These are phyloP conservation scores for Micromussa lordhowensis DNA, from an alignment of 92 coral and sea anemone genomes.

Conservation along the genomic window DNA sequence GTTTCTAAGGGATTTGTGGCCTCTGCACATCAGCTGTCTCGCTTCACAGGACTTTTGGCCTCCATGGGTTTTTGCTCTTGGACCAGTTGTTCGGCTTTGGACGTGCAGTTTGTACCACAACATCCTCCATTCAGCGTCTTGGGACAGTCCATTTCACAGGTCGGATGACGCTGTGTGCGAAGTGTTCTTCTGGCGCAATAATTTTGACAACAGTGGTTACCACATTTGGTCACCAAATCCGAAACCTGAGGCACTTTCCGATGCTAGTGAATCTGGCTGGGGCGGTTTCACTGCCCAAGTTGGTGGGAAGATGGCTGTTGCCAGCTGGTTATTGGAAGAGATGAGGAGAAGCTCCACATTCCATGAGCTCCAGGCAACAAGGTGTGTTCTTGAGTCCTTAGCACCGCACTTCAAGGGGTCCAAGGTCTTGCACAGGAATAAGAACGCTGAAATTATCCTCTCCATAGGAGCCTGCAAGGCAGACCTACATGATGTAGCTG, in stretches of 20 bases:
- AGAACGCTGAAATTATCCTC: conserved; percentile 46
- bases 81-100: conserved; percentile 73
- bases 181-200: conserved; percentile 53
- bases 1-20: conserved; percentile 23
- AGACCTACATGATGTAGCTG: conserved; percentile 63
- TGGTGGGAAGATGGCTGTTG: conserved; percentile 53
- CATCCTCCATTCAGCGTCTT: conserved; percentile 35
- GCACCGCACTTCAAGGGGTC: conserved; percentile 36
- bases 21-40: conserved; percentile 49
- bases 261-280: conserved; percentile 78
- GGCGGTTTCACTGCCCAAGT: conserved; percentile 67
- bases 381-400: conserved; percentile 45
- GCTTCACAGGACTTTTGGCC: conserved; percentile 52
- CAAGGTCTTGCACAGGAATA: conserved; percentile 59
- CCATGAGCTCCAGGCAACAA: conserved; percentile 61
- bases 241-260: conserved; percentile 64
- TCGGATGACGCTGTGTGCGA: conserved; percentile 54
- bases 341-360: conserved; percentile 61
- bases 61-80: conserved; percentile 75
- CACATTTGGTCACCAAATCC: conserved; percentile 73
- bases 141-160: conserved; percentile 40
- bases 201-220: conserved; percentile 53
- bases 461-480: conserved; percentile 48
- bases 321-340: conserved; percentile 70
- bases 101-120: conserved; percentile 55